phyloP scores from a whole-genome alignment of 2,113 vertebrate genomes.

The Silurus meridionalis region DNA sequence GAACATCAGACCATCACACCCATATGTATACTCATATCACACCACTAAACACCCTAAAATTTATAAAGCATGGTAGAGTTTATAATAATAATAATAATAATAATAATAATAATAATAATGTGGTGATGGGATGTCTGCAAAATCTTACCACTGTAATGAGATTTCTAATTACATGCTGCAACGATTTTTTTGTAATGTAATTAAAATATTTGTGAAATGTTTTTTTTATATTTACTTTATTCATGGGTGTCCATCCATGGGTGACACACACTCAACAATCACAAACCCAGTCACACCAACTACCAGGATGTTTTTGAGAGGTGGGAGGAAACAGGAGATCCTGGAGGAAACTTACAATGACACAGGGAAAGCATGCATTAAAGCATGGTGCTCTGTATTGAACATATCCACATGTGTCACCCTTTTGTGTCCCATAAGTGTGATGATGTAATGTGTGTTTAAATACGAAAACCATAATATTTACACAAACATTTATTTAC shows the following conservation, averaged over 20 bases:
- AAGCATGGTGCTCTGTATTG: not conserved
- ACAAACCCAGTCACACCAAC: not conserved
- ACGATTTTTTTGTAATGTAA: not conserved
- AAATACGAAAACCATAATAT: not conserved
- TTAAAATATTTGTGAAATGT: no score
- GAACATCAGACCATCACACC: not conserved
- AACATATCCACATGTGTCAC: not conserved
- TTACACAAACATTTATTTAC: not conserved
- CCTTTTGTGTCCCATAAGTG: not conserved
- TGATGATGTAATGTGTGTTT: not conserved
- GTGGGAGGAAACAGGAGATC: not conserved
- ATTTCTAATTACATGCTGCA: not conserved
- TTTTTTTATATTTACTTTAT: not conserved
- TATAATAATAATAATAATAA: no score
- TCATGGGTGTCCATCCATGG: not conserved
- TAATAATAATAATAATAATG: no score
- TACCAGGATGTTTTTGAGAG: not conserved
- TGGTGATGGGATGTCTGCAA: not conserved
- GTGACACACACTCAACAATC: not conserved
- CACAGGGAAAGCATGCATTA: not conserved
- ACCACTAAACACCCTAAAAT: not conserved
- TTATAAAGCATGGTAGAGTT: not conserved
- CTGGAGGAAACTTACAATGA: not conserved
- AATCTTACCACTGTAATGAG: not conserved
- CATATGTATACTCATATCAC: not conserved